Evolutionary conservation across 2,797 vertebrate genomes (phyloP).

Genomic region (Erethizon dorsatum): DNA sequence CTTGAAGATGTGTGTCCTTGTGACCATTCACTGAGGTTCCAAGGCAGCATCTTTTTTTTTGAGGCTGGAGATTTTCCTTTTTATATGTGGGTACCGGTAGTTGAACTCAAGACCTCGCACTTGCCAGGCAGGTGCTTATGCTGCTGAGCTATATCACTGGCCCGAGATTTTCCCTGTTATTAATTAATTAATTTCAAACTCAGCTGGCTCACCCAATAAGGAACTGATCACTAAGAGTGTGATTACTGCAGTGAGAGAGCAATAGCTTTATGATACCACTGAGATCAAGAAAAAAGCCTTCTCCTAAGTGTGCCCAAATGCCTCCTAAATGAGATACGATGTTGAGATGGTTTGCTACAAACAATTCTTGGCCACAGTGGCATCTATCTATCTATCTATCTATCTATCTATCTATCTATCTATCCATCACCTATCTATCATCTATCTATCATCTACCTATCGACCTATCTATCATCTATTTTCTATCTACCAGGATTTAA

Average conservation of each 20-base stretch:
- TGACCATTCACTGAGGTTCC: background rate
- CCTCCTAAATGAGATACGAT: background rate
- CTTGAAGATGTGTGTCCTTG: background rate
- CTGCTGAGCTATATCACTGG: too few relatives aligned
- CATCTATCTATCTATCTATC: background rate
- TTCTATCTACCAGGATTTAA: background rate
- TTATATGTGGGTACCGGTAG: background rate
- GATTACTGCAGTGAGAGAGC: conserved; percentile 49
- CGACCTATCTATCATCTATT: too few relatives aligned
- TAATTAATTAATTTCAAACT: conserved; percentile 66
- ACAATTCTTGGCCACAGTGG: background rate
- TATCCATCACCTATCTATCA: background rate
- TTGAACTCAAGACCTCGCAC: too few relatives aligned
- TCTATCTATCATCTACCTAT: too few relatives aligned
- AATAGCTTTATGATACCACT: conserved; percentile 58
- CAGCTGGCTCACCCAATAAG: background rate
- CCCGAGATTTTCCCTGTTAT: conserved; percentile 2
- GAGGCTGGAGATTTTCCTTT: background rate
- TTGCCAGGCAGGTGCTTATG: too few relatives aligned
- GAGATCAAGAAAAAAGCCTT: conserved; percentile 31
- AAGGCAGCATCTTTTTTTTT: conserved; percentile 51
- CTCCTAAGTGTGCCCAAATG: background rate
- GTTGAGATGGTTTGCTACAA: conserved; percentile 60
- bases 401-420: too few relatives aligned
- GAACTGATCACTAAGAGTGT: conserved; percentile 60